These are phyloP conservation scores for Neodon shergylaensis DNA, from an alignment of 2,113 vertebrate species.

Conservation along the genomic window DNA sequence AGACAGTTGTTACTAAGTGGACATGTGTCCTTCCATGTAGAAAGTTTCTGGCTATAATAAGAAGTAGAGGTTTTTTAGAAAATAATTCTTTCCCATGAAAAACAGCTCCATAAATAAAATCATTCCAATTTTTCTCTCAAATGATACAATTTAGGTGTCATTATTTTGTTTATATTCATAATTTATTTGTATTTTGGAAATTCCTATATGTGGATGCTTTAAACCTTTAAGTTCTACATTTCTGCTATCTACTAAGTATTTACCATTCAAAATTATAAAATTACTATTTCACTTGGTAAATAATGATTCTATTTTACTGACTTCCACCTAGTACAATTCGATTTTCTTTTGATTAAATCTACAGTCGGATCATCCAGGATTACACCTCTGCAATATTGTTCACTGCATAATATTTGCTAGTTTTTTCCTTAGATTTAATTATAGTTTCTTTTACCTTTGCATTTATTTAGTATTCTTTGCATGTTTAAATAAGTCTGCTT, in stretches of 20 bases:
- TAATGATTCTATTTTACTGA: background rate
- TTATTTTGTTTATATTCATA: background rate
- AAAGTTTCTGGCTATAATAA: background rate
- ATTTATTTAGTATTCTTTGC: conserved; percentile 12
- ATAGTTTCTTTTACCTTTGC: conserved; percentile 40
- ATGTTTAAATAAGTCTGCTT: background rate
- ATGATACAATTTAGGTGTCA: background rate
- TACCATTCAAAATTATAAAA: background rate
- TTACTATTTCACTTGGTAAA: background rate
- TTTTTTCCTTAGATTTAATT: background rate
- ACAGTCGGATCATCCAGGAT: background rate
- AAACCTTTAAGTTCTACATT: background rate
- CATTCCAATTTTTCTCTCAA: background rate
- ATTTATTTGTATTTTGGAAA: background rate
- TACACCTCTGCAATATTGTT: conserved; percentile 29
- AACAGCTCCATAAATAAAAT: background rate
- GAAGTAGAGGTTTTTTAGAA: background rate
- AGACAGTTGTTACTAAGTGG: background rate
- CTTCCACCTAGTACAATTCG: background rate
- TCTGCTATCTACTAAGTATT: background rate
- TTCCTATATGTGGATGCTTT: background rate
- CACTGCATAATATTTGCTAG: conserved; percentile 15
- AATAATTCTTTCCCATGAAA: background rate
- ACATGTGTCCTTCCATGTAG: background rate
- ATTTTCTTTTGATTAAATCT: conserved; percentile 8